Evolutionary conservation across 2,797 vertebrate species (phyloP), one percentile per base, ranked within the genome.

Genomic region (Anguilla anguilla): DNA sequence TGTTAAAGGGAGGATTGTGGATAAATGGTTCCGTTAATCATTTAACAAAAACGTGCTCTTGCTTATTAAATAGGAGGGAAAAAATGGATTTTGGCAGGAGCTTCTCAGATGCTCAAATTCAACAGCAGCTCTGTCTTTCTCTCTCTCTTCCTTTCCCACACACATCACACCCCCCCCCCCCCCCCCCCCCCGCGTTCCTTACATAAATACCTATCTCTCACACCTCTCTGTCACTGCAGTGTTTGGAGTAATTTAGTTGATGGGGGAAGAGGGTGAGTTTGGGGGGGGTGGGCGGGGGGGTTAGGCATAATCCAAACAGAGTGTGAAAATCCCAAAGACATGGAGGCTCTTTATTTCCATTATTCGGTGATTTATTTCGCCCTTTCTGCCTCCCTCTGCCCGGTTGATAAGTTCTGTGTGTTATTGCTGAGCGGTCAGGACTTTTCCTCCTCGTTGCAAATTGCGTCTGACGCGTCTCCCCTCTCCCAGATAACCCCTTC

Each of bases 171-270:
- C 79, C n/a, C n/a, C 74, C 79, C 92, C 92, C 94, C 92, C 74
- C 79, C n/a, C n/a, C 74, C 79, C 92, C 92, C 94, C 92, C 91
- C 89, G 72, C 39, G 87, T 90, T 64, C 90, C 89, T 90, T 89
- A 84, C 79, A 91, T 95, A 95, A 95, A 95, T 94, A 95, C 93
- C 93, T 90, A 90, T 95, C 95, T 91, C 92, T 90, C 91, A 93
- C 94, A 94, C 94, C 90, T 94, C 64, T 43, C 77, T 86, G 31
- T 90, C 89, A 85, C 86, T 19, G 19, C 88, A 51, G 87, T 91
- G 90, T 92, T 85, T 86, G 35, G 53, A 57, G 51, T 82, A 64
- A 85, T 88, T 61, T 51, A 79, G 79, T 69, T 77, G 55, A 84
- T 51, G 59, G 46, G 79, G 46, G n/a, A 87, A 89, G 90, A 85